Evolutionary conservation across 2,797 vertebrate species (phyloP), one percentile per base, ranked within the genome.

Genomic region (Diplodus puntazzo): DNA sequence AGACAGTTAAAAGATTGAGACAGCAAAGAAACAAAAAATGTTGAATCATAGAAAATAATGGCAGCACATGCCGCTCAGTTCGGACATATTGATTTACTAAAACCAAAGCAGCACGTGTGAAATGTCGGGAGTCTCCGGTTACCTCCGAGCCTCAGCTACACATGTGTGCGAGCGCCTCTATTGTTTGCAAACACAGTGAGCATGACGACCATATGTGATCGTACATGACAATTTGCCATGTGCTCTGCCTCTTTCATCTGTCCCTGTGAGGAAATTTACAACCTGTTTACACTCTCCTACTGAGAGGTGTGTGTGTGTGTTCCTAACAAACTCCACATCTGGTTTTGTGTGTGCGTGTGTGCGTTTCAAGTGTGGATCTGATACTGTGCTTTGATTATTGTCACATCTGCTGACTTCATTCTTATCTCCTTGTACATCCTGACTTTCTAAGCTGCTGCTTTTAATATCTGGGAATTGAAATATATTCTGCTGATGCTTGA

Each of bases 231-330:
- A 71, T 82, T 81, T 80, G 54, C 82, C 79, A 79, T 69, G 73
- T 81, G 77, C 79, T 69, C 73, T 53, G 59, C 64, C 75, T 80
- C 89, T 90, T 92, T 91, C 83, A 89, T 89, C 80, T 81, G 42
- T 73, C 48, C 61, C 77, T 69, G 68, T 71, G 6, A 80, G 83
- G 71, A 85, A 69, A 90, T 89, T 84, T 88, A 89, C 80, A 77
- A 66, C 79, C 74, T 79, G 81, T 84, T 88, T 85, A 85, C 86
- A 30, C 54, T 73, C 81, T 71, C 25, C 23, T 21, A 30, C 64
- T 55, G 69, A 78, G 72, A 69, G 49, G 59, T 23, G 27, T 49
- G 23, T n/a, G 49, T 48, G 61, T 66, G 54, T 75, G 64, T 73
- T 77, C 72, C 59, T 34, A 69, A 14, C 66, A n/a, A 9, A 50